Evolutionary conservation across 2,797 vertebrate genomes (phyloP), one percentile per base, ranked within the genome.

Genomic region (Urosaurus nigricauda): DNA sequence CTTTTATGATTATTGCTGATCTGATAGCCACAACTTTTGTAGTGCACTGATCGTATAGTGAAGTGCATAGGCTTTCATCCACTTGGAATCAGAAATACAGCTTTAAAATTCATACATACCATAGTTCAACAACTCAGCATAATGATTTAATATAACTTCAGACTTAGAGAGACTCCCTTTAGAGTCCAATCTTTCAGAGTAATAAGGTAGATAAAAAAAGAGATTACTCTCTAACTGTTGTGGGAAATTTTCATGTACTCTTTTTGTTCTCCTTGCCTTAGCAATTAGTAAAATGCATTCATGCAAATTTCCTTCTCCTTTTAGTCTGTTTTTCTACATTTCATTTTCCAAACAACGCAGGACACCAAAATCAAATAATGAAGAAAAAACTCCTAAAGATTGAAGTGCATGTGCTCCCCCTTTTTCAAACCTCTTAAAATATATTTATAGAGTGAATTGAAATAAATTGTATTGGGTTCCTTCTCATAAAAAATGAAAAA

Each of bases 21-120:
- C 37, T 58, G 90, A 78, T 92, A 84, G 87, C 43, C 6, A 81
- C 87, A 93, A 83, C 1, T 53, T 65, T 65, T 77, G 2, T 90
- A 85, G 88, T 88, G 11, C 40, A 82, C n/a, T 65, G 83, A 85
- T 82, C 88, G 73, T 74, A 85, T 87, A 90, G 93, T 85, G 71
- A 81, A 81, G 79, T 37, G 40, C 35, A 71, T 47, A 47, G 51
- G 51, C 0, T 77, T 75, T 85, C 74, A 82, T 82, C 53, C 21
- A 75, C 65, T 86, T 90, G 78, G 58, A 85, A 8, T 4, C 0
- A 0, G 74, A 37, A 87, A 81, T 21, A 13, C 87, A 4, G 88
- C 84, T 90, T 87, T 84, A 89, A 82, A n/a, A 71, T 68, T 80
- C 11, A 0, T 68, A 29, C 24, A 8, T 43, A 43, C 43, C 5